Conservation (phyloP, 2,113 vertebrate species). For the Scartelaos histophorus region DNA sequence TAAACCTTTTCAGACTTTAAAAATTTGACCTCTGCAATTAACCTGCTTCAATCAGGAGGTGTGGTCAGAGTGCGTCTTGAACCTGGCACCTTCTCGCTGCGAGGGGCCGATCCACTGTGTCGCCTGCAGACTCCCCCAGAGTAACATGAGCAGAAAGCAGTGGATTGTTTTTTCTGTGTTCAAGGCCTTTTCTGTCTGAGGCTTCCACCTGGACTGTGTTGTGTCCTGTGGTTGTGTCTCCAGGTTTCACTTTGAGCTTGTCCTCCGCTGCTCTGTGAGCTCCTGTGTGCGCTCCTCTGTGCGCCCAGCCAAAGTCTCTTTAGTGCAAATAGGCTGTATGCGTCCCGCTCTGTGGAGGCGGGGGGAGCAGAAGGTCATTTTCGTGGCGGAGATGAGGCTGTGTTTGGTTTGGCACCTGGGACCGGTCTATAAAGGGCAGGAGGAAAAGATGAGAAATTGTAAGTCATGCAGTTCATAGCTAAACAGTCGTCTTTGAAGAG, state of each 20-base stretch:
- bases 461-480: not conserved
- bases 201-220: conserved; percentile 33
- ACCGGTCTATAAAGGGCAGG: conserved; percentile 62
- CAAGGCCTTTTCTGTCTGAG: conserved; percentile 5
- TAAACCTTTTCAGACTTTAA: not conserved
- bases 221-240: conserved; percentile 30
- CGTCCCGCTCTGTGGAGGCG: conserved; percentile 19
- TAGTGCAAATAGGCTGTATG: conserved; percentile 79
- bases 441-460: conserved; percentile 12
- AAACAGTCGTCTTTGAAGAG: not conserved
- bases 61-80: too few species aligned
- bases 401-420: conserved; percentile 79
- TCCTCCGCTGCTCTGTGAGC: conserved; percentile 26
- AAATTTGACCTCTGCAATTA: too few species aligned
- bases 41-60: too few species aligned
- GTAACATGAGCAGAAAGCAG: not conserved
- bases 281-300: conserved; percentile 12
- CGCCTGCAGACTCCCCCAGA: not conserved
- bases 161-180: conserved; percentile 3
- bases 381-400: conserved; percentile 71
- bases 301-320: conserved; percentile 61
- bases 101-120: too few species aligned
- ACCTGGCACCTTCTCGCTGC: too few species aligned
- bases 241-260: conserved; percentile 20
- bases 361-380: conserved; percentile 74